A percentile compares a stretch with the other conserved stretches of the same genome.
Conservation (phyloP, 2,888 invertebrate species). For the Ophioninae sp. region DNA sequence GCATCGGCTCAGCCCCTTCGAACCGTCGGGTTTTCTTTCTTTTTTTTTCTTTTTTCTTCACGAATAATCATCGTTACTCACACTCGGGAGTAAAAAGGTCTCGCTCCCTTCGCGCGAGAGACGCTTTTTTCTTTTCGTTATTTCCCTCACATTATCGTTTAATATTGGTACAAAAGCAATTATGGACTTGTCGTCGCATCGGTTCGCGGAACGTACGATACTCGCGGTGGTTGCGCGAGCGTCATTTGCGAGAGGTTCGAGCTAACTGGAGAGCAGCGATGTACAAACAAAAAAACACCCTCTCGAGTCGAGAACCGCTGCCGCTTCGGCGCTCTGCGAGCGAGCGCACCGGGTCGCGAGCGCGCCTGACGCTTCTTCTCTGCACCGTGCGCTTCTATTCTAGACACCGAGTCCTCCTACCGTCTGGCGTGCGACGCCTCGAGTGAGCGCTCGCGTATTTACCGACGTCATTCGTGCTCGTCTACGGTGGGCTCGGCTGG, state of each 20-base stretch:
- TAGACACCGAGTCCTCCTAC: constrained; percentile 42
- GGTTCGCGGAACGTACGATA: constrained; percentile 54
- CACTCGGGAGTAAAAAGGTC: constrained; percentile 59
- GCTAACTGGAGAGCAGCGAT: constrained; percentile 17
- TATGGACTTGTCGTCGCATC: constrained; percentile 72
- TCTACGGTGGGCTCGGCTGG: too few relatives aligned
- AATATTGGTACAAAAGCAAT: constrained; percentile 73
- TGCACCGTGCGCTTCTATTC: constrained; percentile 29
- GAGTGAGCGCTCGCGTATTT: constrained; percentile 18
- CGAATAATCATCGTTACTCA: constrained; percentile 56
- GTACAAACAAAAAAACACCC: constrained; percentile 19
- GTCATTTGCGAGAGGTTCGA: constrained; percentile 44
- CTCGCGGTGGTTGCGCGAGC: constrained; percentile 46
- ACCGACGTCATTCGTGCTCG: too few relatives aligned
- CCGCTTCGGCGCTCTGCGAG: constrained; percentile 25
- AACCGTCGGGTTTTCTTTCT: constrained; percentile 3
- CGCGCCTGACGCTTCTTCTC: too few relatives aligned
- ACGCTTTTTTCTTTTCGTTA: constrained; percentile 51
- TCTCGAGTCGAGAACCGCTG: constrained; percentile 50
- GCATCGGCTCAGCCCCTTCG: neutral
- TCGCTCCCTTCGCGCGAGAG: constrained; percentile 65
- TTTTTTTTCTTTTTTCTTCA: constrained; percentile 45
- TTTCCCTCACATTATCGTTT: constrained; percentile 71
- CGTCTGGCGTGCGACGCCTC: constrained; percentile 34
- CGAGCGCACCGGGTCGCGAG: constrained; percentile 7